Percentiles rank a stretch among this genome's conserved stretches.
Conservation (phyloP, 2,797 vertebrate species). For the Mastacembelus armatus region DNA sequence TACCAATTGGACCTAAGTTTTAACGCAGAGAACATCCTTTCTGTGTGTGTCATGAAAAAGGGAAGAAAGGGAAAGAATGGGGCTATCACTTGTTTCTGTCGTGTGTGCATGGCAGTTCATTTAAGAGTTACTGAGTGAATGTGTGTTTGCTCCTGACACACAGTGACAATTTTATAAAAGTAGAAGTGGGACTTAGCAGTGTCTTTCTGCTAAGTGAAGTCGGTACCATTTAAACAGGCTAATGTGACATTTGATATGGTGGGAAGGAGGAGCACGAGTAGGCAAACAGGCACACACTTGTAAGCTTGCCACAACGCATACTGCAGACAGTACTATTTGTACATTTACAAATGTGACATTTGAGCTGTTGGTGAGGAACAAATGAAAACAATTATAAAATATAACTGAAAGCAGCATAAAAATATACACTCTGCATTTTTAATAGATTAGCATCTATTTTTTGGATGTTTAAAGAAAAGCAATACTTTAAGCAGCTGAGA, state of each 20-base stretch:
- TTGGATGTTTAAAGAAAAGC: conserved; percentile 20
- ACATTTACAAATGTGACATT: conserved; percentile 74
- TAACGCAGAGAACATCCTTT: conserved; percentile 43
- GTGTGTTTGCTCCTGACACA: conserved; percentile 20
- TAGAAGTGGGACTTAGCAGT: conserved; percentile 34
- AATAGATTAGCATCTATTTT: conserved; percentile 38
- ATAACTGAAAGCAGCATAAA: conserved; percentile 21
- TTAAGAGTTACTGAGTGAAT: too few species aligned
- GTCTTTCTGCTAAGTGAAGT: conserved; percentile 72
- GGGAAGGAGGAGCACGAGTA: conserved; percentile 15
- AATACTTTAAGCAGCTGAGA: conserved; percentile 19
- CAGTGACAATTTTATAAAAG: conserved; percentile 47
- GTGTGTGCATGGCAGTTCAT: not conserved
- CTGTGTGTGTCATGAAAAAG: conserved; percentile 17
- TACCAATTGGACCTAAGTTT: conserved; percentile 54
- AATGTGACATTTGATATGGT: conserved; percentile 72
- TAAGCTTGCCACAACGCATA: conserved; percentile 36
- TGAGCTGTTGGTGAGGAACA: conserved; percentile 42
- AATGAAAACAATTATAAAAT: conserved; percentile 42
- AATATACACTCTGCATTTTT: conserved; percentile 27
- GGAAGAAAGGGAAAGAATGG: not conserved
- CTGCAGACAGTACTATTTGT: conserved; percentile 57
- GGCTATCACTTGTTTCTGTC: conserved; percentile 11
- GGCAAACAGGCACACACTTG: conserved; percentile 58
- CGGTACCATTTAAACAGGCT: conserved; percentile 74